Evolutionary conservation across 2,888 invertebrate species (phyloP), one percentile per base, ranked within the genome.

Genomic region (Calameuta idolon): DNA sequence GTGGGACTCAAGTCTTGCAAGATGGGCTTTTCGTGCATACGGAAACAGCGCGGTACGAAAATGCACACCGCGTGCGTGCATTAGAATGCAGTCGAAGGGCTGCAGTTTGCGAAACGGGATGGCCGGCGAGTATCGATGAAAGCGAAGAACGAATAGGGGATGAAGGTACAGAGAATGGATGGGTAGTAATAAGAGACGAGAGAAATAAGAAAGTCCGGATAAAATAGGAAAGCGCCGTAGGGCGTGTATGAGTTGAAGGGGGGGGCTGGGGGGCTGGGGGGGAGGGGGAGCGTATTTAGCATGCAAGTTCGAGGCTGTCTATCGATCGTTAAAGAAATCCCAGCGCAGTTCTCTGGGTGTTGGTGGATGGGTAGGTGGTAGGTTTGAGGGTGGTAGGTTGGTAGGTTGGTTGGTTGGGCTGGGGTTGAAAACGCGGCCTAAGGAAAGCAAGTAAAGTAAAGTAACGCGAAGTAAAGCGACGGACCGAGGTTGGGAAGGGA

Each of bases 391-490:
- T 69, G 69, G 69, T 40, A 23, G 55, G 37, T 37, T 69, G 69
- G 69, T 40, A 23, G 55, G 37, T 37, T 37, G 37, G 40, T 40
- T 40, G 40, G 55, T 55, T 55, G 55, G 55, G 55, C 55, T 55
- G 55, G 33, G 71, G 71, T 71, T 33, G 71, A 71, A 34, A 71
- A 34, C 71, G 71, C 71, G 71, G 33, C 71, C 81, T 81, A 74
- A 76, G 73, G 74, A 75, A 55, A 69, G 69, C 77, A 76, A 68
- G 75, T 77, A 76, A 77, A 77, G 75, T 34, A 34, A 31, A 75
- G 74, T 75, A 75, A 77, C 75, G 75, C 75, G 75, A 75, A 75
- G 75, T 75, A 77, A 77, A 75, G 77, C 77, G 77, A 77, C 75
- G 75, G 75, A 71, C 31, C 23, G 74, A 75, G 34, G 74, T 76